Conservation (phyloP, 2,888 invertebrate species). For the Coelogynopora nodosa region DNA sequence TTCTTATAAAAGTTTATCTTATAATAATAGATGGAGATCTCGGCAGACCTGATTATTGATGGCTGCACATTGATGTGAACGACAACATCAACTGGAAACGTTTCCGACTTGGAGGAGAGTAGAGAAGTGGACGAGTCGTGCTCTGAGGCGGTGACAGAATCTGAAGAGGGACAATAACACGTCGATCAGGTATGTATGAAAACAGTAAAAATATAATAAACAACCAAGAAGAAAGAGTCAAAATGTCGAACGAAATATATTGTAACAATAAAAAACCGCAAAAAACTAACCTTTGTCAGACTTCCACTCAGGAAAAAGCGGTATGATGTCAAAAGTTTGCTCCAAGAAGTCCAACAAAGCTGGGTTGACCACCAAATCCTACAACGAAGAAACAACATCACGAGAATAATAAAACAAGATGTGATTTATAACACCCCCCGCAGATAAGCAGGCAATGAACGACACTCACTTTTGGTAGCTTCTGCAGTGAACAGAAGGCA, state of each 20-base stretch:
- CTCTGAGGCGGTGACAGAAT: background rate
- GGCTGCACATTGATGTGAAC: slow-evolving; percentile 98
- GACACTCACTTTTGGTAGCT: slow-evolving; percentile 72
- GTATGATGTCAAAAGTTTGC: slow-evolving; percentile 90
- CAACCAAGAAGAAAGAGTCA: too few relatives aligned
- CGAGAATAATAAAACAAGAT: too few relatives aligned
- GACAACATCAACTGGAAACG: slow-evolving; percentile 89
- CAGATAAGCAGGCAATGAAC: too few relatives aligned
- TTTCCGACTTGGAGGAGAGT: slow-evolving; percentile 35
- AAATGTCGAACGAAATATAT: too few relatives aligned
- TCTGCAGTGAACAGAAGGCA: slow-evolving; percentile 94
- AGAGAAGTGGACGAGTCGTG: slow-evolving; percentile 17
- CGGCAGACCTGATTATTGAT: slow-evolving; percentile 75
- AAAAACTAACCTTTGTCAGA: background rate
- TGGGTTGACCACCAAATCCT: slow-evolving; percentile 90
- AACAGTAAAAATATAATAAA: background rate
- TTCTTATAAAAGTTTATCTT: too few relatives aligned
- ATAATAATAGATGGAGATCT: too few relatives aligned
- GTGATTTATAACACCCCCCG: too few relatives aligned
- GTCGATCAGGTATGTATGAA: too few relatives aligned
- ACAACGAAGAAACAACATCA: slow-evolving; percentile 42
- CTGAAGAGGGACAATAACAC: too few relatives aligned
- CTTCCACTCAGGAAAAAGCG: slow-evolving; percentile 60
- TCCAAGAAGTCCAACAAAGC: slow-evolving; percentile 93
- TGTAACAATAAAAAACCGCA: background rate